phyloP scores from a whole-genome alignment of 2,797 vertebrate genomes.

The Urophycis tenuis region DNA sequence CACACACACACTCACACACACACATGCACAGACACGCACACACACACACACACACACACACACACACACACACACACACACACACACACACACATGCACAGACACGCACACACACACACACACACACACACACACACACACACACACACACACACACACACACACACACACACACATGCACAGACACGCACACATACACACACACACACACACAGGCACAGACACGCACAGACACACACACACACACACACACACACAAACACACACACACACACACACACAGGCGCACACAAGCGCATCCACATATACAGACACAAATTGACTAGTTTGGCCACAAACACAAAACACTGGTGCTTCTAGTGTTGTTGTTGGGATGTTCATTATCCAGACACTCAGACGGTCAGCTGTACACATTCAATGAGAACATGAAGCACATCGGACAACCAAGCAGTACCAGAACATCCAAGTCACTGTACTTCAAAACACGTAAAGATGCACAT shows the following conservation, averaged over 20 bases:
- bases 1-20: not conserved
- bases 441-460: constrained; percentile 18
- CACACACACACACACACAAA: not conserved
- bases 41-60: not conserved
- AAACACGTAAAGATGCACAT: constrained; percentile 21
- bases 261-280: not conserved
- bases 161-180: constrained; percentile 21
- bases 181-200: not conserved
- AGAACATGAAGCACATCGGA: constrained; percentile 22
- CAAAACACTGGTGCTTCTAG: not conserved
- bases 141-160: constrained; percentile 29
- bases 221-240: constrained; percentile 10
- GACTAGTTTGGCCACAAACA: not conserved
- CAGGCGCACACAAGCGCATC: too few species aligned
- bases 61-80: too few species aligned
- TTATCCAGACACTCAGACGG: constrained; percentile 42
- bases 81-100: not conserved
- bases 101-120: not conserved
- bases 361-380: not conserved
- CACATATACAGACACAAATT: not conserved
- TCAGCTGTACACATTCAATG: constrained; percentile 31
- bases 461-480: not conserved
- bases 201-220: not conserved
- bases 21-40: constrained; percentile 10
- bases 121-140: constrained; percentile 3